These are phyloP conservation scores for Drosophila fuyamai DNA, from an alignment of 1,140 invertebrate genomes.

Conservation along the genomic window DNA sequence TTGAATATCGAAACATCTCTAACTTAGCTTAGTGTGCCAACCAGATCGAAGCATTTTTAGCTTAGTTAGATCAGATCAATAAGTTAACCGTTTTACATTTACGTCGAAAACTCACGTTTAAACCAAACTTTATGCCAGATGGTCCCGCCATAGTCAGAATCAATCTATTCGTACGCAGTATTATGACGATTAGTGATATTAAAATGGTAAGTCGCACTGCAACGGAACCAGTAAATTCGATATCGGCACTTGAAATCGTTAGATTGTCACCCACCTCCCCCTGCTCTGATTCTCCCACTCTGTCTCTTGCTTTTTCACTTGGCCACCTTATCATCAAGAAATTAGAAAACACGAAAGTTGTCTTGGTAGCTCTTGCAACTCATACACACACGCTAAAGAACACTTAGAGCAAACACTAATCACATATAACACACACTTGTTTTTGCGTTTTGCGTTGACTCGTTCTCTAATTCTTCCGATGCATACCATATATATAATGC, in stretches of 20 bases:
- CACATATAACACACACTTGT: constrained; percentile 25
- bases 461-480: constrained; percentile 39
- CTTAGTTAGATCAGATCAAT: constrained; percentile 54
- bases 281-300: constrained; percentile 12
- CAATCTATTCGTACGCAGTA: constrained; percentile 98
- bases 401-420: background rate
- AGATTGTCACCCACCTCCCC: constrained; percentile 15
- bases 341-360: constrained; percentile 40
- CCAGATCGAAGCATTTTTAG: constrained; percentile 33
- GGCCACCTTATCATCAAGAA: constrained; percentile 46
- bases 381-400: constrained; percentile 2
- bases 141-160: constrained; percentile 96
- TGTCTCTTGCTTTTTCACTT: constrained; percentile 29
- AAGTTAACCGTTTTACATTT: constrained; percentile 45
- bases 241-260: constrained; percentile 27
- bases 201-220: constrained; percentile 94
- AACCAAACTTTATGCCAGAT: constrained; percentile 88
- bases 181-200: constrained; percentile 98
- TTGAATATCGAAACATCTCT: constrained; percentile 10
- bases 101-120: constrained; percentile 62
- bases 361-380: constrained; percentile 24
- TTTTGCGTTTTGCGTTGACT: constrained; percentile 48
- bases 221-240: constrained; percentile 22
- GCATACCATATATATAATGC: constrained; percentile 26
- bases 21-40: constrained; percentile 48